Percentiles rank a stretch among this genome's conserved stretches.
Conservation (phyloP, 2,113 vertebrate genomes). For the Brachyistius frenatus region DNA sequence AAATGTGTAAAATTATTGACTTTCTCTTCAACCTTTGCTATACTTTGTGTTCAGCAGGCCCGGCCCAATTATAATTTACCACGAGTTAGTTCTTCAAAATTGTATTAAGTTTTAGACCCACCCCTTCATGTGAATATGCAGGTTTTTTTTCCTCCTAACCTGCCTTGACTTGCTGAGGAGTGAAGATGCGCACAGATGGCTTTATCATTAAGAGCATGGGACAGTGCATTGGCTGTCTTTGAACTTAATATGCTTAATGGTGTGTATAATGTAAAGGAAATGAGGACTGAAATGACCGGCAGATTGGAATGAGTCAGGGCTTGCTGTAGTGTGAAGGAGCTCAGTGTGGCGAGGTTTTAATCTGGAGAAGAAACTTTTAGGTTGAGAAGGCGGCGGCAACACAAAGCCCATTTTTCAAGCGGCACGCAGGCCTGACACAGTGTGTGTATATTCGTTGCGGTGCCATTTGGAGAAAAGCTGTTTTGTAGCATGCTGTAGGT, state of each 20-base stretch:
- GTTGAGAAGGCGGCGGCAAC: constrained; percentile 16
- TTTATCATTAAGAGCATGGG: constrained; percentile 33
- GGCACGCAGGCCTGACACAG: constrained; percentile 41
- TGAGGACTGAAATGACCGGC: constrained; percentile 56
- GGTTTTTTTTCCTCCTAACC: neutral
- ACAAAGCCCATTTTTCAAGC: constrained; percentile 58
- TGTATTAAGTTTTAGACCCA: no score
- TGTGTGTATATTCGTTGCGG: constrained; percentile 50
- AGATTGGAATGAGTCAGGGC: constrained; percentile 47
- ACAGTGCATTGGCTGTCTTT: constrained; percentile 25
- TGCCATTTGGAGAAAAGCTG: constrained; percentile 42
- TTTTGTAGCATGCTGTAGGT: constrained; percentile 62
- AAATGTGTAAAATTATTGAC: no score
- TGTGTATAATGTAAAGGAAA: constrained; percentile 68
- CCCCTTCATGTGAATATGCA: neutral
- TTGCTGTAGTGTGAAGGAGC: constrained; percentile 49
- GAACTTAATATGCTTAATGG: constrained; percentile 66
- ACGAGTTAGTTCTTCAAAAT: no score
- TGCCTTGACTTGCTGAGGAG: constrained; percentile 8
- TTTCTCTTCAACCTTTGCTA: no score
- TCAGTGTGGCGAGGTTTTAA: constrained; percentile 50
- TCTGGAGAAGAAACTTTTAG: constrained; percentile 46
- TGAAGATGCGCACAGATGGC: constrained; percentile 34
- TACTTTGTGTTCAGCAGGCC: no score
- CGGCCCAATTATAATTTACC: no score